These are phyloP conservation scores for Andrena flavipes DNA, from an alignment of 2,888 invertebrate genomes.

Conservation along the genomic window DNA sequence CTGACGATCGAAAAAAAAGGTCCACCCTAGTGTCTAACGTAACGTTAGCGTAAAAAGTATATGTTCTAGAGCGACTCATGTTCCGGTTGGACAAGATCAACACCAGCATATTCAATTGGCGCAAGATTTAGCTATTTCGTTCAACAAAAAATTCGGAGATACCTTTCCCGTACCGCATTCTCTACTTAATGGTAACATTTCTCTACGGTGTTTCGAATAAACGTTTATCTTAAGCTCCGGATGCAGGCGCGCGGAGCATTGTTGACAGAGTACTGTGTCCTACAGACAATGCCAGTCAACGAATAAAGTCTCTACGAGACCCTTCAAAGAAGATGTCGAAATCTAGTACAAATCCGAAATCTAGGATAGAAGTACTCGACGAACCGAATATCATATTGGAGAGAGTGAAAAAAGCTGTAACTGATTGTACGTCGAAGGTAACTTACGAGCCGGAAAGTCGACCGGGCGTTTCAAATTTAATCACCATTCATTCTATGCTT, in stretches of 20 bases:
- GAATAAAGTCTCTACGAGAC: constrained; percentile 93
- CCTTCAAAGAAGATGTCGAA: constrained; percentile 99
- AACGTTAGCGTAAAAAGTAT: neutral
- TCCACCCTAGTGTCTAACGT: no score
- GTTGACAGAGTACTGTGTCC: constrained; percentile 11
- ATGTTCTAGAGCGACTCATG: constrained; percentile 91
- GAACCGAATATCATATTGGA: constrained; percentile 88
- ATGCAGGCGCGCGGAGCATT: no score
- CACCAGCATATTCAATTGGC: constrained; percentile 94
- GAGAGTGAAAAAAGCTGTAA: constrained; percentile 95
- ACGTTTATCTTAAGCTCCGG: no score
- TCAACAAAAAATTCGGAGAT: constrained; percentile 91
- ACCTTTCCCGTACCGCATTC: constrained; percentile 92
- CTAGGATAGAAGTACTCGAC: constrained; percentile 93
- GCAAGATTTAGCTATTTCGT: constrained; percentile 91
- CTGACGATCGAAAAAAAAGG: no score
- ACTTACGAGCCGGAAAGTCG: constrained; percentile 92
- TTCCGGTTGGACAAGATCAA: constrained; percentile 98
- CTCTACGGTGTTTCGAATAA: neutral
- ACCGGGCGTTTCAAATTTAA: constrained; percentile 96
- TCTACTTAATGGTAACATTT: constrained; percentile 87
- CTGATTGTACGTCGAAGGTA: constrained; percentile 94
- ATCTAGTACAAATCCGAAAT: constrained; percentile 92
- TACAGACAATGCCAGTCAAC: constrained; percentile 86
- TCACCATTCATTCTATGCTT: constrained; percentile 92